Base-by-base conservation (phyloP, 1,140 invertebrate genomes). In the Bursaphelenchus mucronatus region DNA sequence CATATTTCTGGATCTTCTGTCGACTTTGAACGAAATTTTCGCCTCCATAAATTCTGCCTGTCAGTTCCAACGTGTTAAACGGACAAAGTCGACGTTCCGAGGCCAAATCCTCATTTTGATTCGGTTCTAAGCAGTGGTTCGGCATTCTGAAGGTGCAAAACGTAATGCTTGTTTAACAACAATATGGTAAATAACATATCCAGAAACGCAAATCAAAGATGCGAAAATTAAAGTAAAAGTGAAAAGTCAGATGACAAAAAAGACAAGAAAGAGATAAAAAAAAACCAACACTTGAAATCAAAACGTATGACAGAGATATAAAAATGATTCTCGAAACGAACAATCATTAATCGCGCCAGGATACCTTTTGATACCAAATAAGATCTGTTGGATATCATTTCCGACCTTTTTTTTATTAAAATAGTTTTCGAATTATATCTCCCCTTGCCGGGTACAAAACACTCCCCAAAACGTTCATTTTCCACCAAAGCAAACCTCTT, bases 11-110 rank as follows among this genome's bases (percentile, higher is more conserved):
- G 50, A 70, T 67, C 50, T 70, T 61, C 11, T 52, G 56, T 45
- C 65, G 59, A 1, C 56, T 40, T 49, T 66, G 41, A 13, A 67
- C 54, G 6, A 30, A 39, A 8, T 44, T 11, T n/a, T 17, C 75
- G 41, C 87, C 86, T 21, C 90, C 90, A 82, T 91, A 88, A 51
- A 91, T 83, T 45, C 90, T 84, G 78, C 89, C 81, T 0, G 88
- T 90, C 63, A 93, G 82, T 81, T 92, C 90, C 57, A 82, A 76
- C 1, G 86, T 88, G 74, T 62, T 49, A 10, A 58, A 67, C 13
- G 50, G 8, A 17, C 62, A 44, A 0, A 56, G 49, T 7, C 21
- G 41, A 0, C 69, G 21, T 46, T 68, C 69, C 8, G 49, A 54
- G 1, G 69, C 68, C 0, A 73, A 13, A 52, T 71, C 69, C 44